Evolutionary conservation across 2,113 vertebrate species (phyloP), one percentile per base, ranked within the genome.

Genomic region (Pollachius pollachius): DNA sequence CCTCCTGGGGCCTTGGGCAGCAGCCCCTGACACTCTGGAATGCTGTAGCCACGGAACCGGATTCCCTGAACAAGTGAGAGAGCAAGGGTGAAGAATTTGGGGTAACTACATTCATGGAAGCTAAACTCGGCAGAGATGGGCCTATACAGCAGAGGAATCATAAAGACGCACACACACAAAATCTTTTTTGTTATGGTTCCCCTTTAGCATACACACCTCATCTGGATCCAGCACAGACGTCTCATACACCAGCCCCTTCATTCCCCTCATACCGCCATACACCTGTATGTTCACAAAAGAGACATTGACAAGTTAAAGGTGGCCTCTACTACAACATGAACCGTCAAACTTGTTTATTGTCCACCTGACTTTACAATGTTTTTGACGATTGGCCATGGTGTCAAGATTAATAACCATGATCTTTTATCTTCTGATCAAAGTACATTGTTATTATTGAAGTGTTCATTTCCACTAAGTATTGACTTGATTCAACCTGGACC

Each of bases 191-290:
- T 58, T 63, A 1, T 57, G 13, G 52, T n/a, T 54, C 17, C 63
- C 13, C 34, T 18, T 19, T 15, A 60, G 1, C 4, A 52, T 16
- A 80, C 94, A 87, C 84, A 98, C 97, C 95, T 98, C 97, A 0
- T 98, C 97, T 8, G 97, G 94, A 74, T 98, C 97, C 83, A 98
- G 90, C 68, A 98, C 97, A 0, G 97, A 98, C 17, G 97, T 98
- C 91, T 98, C 97, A 0, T 98, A 98, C 18, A 98, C 94, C 77
- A 99, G 84, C 65, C 97, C 96, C 80, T 98, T 99, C 96, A 99
- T 98, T 21, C 97, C 96, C 75, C 97, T 93, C 97, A 99, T 98
- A 13, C 97, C 97, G 0, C 97, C 97, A 9, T 99, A 99, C 77
- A 98, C 87, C 97, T 99, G 83, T 3, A 41, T 48, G 59, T 17